Base-by-base conservation (phyloP, 2,888 invertebrate species). In the Siphlonurus alternatus region DNA sequence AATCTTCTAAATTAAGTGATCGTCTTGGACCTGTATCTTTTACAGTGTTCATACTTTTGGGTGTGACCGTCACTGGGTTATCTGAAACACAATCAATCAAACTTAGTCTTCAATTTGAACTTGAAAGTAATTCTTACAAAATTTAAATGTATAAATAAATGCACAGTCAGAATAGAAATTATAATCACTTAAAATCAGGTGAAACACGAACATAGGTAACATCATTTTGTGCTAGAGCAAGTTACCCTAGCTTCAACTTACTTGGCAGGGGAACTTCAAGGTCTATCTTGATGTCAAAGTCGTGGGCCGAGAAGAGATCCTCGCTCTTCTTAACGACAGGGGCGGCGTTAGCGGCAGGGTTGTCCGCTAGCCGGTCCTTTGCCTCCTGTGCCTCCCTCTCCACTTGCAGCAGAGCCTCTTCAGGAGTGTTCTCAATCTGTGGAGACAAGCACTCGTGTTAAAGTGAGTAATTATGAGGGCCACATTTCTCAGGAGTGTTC, bases 241-340 rank as follows among this genome's bases (percentile, higher is more conserved):
- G n/a, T n/a, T n/a, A n/a, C n/a, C n/a, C n/a, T n/a, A n/a, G n/a
- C n/a, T n/a, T n/a, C n/a, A n/a, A 64, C 65, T 68, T 61, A 64
- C 70, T 62, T 38, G 69, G 67, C 20, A 68, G 63, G 63, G 91
- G 87, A 70, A 91, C 85, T 76, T 92, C 92, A 65, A 93, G 76
- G 74, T 97, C 95, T 68, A 98, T 94, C 75, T 87, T 90, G 71
- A 95, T 93, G 72, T 98, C 97, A 77, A 98, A 97, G 77, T 98
- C 93, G 74, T 98, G 98, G 64, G 81, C 83, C 70, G 78, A 82
- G 78, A 79, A 82, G 69, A 83, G 74, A 70, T 83, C 82, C 66
- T 80, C 80, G n/a, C 75, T 75, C 59, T 63, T 63, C 59, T 38
- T 63, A 38, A 15, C 38, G 38, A 38, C 38, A 38, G 38, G 38